These are phyloP conservation scores for Acheta domesticus DNA, from an alignment of 2,888 invertebrate genomes.

Conservation along the genomic window DNA sequence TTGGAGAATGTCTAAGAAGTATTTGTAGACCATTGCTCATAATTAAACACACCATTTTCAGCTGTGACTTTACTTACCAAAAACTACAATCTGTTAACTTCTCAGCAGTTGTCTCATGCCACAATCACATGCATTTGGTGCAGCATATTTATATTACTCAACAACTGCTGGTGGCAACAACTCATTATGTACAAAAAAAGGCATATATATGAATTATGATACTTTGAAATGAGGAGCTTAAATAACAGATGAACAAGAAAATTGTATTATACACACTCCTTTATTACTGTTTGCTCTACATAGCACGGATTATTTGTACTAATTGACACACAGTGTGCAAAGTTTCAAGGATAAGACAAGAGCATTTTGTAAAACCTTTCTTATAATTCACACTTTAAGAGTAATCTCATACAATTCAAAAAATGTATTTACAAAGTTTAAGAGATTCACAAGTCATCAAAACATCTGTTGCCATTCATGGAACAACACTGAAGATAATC, in stretches of 20 bases:
- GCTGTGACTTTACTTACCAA: background rate
- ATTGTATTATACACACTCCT: background rate
- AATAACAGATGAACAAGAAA: conserved; percentile 19
- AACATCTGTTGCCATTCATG: too few relatives aligned
- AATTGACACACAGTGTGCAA: too few relatives aligned
- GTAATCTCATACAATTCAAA: too few relatives aligned
- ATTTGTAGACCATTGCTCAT: background rate
- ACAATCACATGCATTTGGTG: conserved; percentile 23
- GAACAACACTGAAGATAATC: too few relatives aligned
- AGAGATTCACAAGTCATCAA: too few relatives aligned
- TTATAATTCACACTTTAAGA: too few relatives aligned
- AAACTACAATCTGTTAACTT: background rate
- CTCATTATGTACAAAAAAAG: too few relatives aligned
- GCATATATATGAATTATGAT: background rate
- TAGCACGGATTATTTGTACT: background rate
- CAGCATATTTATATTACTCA: background rate
- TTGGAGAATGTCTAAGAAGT: too few relatives aligned
- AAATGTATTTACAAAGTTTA: too few relatives aligned
- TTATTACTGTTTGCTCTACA: background rate
- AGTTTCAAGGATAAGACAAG: too few relatives aligned
- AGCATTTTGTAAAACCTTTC: too few relatives aligned
- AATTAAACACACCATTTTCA: background rate
- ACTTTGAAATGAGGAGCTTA: background rate
- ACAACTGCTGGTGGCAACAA: background rate
- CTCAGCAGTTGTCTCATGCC: conserved; percentile 18